Percentiles rank a stretch among this genome's conserved stretches.
Evolutionary conservation across 2,888 invertebrate genomes (phyloP).

Genomic region (Mactromeris polynyma): DNA sequence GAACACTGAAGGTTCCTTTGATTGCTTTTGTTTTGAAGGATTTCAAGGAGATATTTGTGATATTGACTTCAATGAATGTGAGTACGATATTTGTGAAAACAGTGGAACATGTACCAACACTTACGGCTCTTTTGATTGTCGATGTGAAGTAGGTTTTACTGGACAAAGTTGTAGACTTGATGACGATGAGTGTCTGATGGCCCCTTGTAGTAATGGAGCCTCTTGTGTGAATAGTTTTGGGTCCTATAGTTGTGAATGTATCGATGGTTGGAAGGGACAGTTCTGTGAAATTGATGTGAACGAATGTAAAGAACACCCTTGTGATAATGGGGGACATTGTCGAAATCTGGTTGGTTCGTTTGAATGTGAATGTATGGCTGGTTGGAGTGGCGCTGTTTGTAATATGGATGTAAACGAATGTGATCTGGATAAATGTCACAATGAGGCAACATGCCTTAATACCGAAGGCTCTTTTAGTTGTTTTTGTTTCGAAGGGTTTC

Average conservation of each 20-base stretch:
- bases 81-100: constrained; percentile 51
- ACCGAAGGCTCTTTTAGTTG: constrained; percentile 42
- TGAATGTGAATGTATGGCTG: constrained; percentile 68
- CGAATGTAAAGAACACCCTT: constrained; percentile 46
- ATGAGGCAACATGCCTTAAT: constrained; percentile 34
- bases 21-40: constrained; percentile 50
- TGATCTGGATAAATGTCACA: constrained; percentile 23
- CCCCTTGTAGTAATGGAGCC: constrained; percentile 40
- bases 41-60: constrained; percentile 60
- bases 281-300: constrained; percentile 44
- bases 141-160: constrained; percentile 62
- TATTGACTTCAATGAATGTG: constrained; percentile 64
- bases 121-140: constrained; percentile 62
- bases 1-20: constrained; percentile 43
- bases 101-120: constrained; percentile 68
- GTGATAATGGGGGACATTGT: constrained; percentile 71
- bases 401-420: constrained; percentile 43
- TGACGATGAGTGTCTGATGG: constrained; percentile 69
- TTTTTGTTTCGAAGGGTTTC: constrained; percentile 28
- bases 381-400: constrained; percentile 57
- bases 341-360: constrained; percentile 65
- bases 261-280: constrained; percentile 35
- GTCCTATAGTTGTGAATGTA: constrained; percentile 37
- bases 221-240: constrained; percentile 28
- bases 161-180: constrained; percentile 69